Evolutionary conservation across 2,888 invertebrate genomes (phyloP), one percentile per base, ranked within the genome.

Genomic region (Epirrita christyi): DNA sequence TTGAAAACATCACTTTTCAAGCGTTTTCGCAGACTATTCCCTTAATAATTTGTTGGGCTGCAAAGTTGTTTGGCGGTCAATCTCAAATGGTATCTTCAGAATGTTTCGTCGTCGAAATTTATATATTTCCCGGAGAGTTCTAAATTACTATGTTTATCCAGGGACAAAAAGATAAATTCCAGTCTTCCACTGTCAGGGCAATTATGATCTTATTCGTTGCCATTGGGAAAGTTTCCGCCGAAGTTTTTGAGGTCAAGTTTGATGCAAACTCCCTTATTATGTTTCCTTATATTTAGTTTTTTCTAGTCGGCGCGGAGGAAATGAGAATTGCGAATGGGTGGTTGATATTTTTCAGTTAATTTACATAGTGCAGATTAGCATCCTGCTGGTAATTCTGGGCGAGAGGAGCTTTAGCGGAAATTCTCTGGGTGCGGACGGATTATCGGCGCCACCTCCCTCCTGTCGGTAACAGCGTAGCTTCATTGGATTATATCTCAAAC

Each of bases 361-460:
- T 81, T 78, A 73, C 79, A 79, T 83, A 85, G 79, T 81, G 73
- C 73, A 78, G 80, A 85, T 85, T 81, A 81, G 81, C 75, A 77
- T 83, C 78, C 80, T 76, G 74, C 67, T 68, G 78, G 73, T 81
- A 80, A 80, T 75, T 67, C 68, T 66, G 46, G 58, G 38, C 41
- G 68, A n/a, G 57, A 66, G 62, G 60, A 64, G 66, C 67, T 73
- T 70, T 61, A 71, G 67, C 81, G 85, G 86, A 84, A 80, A 84
- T 81, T 83, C 73, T 75, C 72, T 62, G 69, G 68, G 63, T 64
- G n/a, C 70, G 66, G 64, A 68, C 70, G 66, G 64, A 68, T 66
- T 63, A 65, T 64, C 64, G 67, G 73, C 70, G 68, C 70, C 68
- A 59, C 72, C 71, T 66, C 72, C 71, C 67, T 66, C 72, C 71